Evolutionary conservation across 2,888 invertebrate species (phyloP).

Genomic region (Heliconius cydno): DNA sequence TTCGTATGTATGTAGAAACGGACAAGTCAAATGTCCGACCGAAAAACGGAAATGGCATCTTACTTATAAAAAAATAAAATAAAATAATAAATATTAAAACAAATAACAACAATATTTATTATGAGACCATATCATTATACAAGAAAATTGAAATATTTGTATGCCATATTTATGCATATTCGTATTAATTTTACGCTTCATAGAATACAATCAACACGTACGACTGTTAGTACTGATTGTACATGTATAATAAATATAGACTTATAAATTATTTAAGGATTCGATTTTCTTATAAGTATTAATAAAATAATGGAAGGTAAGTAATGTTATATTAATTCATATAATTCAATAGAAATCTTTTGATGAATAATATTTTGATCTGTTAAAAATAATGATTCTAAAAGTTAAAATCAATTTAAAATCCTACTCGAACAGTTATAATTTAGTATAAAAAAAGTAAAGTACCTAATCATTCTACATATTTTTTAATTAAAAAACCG

Average conservation of each 20-base stretch:
- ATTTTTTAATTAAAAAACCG: not conserved
- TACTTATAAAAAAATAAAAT: too few species aligned
- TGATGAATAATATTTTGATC: too few species aligned
- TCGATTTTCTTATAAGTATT: not conserved
- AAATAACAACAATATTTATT: constrained; percentile 25
- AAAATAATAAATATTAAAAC: constrained; percentile 2
- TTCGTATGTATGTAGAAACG: too few species aligned
- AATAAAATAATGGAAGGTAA: not conserved
- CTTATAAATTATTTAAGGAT: not conserved
- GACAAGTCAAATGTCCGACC: too few species aligned
- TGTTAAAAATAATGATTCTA: too few species aligned
- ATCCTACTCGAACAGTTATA: not conserved
- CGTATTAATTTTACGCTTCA: constrained; percentile 16
- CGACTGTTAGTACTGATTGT: not conserved
- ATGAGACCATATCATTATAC: not conserved
- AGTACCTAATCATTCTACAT: too few species aligned
- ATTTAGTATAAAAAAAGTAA: not conserved
- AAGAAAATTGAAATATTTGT: constrained; percentile 5
- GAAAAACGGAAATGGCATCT: too few species aligned
- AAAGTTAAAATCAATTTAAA: not conserved
- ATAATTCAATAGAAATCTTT: not conserved
- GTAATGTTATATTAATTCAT: too few species aligned
- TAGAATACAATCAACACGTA: not conserved
- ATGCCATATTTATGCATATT: not conserved
- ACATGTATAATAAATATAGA: not conserved